Base-by-base conservation (phyloP, 2,797 vertebrate genomes). In the Myotis findleyi region DNA sequence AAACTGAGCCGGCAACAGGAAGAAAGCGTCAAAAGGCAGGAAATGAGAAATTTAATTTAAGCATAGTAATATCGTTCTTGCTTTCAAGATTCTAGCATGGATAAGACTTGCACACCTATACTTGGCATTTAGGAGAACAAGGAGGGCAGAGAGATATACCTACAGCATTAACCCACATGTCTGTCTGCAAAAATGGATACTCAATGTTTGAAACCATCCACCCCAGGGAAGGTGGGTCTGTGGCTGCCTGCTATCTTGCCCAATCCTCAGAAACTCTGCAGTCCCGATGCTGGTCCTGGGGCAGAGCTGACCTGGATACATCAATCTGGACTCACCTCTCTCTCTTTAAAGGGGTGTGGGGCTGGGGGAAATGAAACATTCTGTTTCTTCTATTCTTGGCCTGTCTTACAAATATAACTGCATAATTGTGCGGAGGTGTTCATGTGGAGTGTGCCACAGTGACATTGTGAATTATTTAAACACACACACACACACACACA, bases 31-130 rank as follows among this genome's bases (percentile, higher is more conserved):
- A 0, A 87, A 64, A 3, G 95, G 83, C 88, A 97, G 97, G 96
- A 96, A 97, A 97, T 95, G 0, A 96, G 97, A 95, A 93, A 89
- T 72, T 27, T 51, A 53, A 97, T 21, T 30, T 16, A 69, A 96
- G 62, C 6, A 79, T 66, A 96, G 89, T 36, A 68, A 21, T 53
- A 83, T 84, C 27, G 30, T 57, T 93, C 76, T 64, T 79, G 79
- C 68, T 76, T 84, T 93, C 77, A 72, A 11, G 25, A 96, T 59
- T 41, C 91, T 44, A 36, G 68, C 51, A 5, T 3, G 36, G 62
- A 82, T 76, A 92, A 97, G 53, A 33, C 83, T 76, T 86, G 30
- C 20, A 95, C 51, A 91, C 76, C 94, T 93, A 47, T 64, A 93
- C 71, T 73, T 27, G 27, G 73, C 38, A 69, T 44, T 66, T 12